Evolutionary conservation across 2,888 invertebrate species (phyloP).

Genomic region (Timema cristinae): DNA sequence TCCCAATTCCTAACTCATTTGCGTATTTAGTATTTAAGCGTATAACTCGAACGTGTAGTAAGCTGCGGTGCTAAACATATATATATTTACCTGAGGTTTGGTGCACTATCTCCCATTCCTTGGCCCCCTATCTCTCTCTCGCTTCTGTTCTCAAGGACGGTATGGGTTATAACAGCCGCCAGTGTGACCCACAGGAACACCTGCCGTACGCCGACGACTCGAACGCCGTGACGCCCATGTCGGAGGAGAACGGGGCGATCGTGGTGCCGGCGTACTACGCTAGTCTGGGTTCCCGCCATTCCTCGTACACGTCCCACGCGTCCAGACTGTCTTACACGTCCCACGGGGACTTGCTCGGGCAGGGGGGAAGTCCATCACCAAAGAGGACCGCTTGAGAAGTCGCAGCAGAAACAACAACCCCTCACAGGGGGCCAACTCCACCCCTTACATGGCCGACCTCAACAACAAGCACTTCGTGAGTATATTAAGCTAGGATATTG

Average conservation of each 20-base stretch:
- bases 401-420: constrained; percentile 59
- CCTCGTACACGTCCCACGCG: constrained; percentile 93
- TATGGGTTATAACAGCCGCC: background rate
- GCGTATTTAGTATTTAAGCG: too few relatives aligned
- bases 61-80: too few relatives aligned
- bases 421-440: constrained; percentile 52
- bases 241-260: constrained; percentile 94
- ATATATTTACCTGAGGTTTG: too few relatives aligned
- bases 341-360: constrained; percentile 80
- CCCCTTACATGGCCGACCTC: constrained; percentile 50
- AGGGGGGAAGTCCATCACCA: constrained; percentile 65
- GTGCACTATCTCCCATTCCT: too few relatives aligned
- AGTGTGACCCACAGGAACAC: constrained; percentile 58
- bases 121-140: too few relatives aligned
- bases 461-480: constrained; percentile 42
- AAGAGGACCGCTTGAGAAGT: constrained; percentile 76
- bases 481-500: background rate
- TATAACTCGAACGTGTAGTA: too few relatives aligned
- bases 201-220: constrained; percentile 97
- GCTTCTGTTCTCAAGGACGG: too few relatives aligned
- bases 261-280: constrained; percentile 88
- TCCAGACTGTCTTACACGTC: constrained; percentile 92
- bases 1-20: too few relatives aligned
- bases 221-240: constrained; percentile 96
- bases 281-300: constrained; percentile 86